Base-by-base conservation (phyloP, 1,140 invertebrate species). In the Sipha flava region DNA sequence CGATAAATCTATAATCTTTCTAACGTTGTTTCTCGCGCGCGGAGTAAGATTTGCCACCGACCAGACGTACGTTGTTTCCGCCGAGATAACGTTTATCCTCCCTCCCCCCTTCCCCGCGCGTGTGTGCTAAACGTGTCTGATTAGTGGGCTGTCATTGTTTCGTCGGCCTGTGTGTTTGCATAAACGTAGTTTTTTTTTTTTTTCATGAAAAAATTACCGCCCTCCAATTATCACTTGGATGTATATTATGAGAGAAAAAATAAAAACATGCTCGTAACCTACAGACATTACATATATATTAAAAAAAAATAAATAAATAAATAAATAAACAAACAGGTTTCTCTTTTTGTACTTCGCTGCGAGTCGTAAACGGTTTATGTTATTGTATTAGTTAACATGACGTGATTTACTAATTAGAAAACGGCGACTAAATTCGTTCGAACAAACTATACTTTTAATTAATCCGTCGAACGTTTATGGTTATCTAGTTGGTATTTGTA, bases 331-430 rank as follows among this genome's bases (percentile, higher is more conserved):
- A n/a, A 59, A 59, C 73, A n/a, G 57, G 52, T 77, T 59, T 57
- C 14, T n/a, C n/a, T n/a, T n/a, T n/a, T 80, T 34, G 29, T 59
- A 34, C 31, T 34, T 21, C n/a, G 21, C 62, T 79, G 6, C 9
- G 34, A 45, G n/a, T 77, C 21, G 37, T n/a, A 79, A 45, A 49
- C 21, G 34, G 66, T 75, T 43, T 34, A 62, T 16, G 23, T 31
- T 57, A 18, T 43, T 23, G 23, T 31, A 59, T 9, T 29, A 79
- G 52, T 40, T 34, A 43, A 75, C 37, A 62, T 70, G 37, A 43
- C 37, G 37, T 40, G 64, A 66, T 66, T 66, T 66, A 66, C 37
- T 66, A 66, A 66, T 66, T 66, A 40, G 34, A 66, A 66, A 66
- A 40, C 23, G 2, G 12, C 37, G 43, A 43, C 40, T 66, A 66